phyloP scores from a whole-genome alignment of 2,888 invertebrate genomes.

The Andricus curvator region DNA sequence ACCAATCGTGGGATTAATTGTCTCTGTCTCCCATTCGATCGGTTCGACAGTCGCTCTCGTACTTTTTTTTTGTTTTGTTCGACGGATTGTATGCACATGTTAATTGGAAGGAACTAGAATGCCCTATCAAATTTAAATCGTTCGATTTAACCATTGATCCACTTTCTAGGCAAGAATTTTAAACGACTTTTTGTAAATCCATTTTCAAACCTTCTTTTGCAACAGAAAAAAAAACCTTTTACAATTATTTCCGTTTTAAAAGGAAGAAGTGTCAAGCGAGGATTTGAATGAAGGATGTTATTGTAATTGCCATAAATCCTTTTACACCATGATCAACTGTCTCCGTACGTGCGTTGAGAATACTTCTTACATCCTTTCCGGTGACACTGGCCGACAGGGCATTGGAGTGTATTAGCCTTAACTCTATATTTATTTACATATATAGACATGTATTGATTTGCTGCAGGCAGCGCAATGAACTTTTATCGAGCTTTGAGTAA shows the following conservation, averaged over 20 bases:
- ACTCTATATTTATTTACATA: neutral
- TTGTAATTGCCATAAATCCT: constrained; percentile 23
- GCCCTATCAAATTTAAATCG: constrained; percentile 39
- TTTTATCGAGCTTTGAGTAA: neutral
- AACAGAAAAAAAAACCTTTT: too few relatives aligned
- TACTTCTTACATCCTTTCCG: too few relatives aligned
- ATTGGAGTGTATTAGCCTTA: neutral
- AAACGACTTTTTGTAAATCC: neutral
- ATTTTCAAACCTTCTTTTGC: neutral
- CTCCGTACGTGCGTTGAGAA: too few relatives aligned
- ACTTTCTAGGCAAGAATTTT: neutral
- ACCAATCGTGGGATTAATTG: constrained; percentile 73
- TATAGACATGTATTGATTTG: neutral
- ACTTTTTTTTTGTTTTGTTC: constrained; percentile 61
- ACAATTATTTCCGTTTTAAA: too few relatives aligned
- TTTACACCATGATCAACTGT: constrained; percentile 6
- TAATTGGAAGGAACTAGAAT: constrained; percentile 68
- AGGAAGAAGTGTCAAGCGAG: neutral
- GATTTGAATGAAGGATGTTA: constrained; percentile 32
- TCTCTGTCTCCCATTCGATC: constrained; percentile 59
- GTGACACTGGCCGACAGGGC: neutral
- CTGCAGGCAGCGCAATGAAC: neutral
- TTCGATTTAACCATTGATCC: constrained; percentile 14
- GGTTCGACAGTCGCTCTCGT: constrained; percentile 46
- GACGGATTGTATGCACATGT: constrained; percentile 65